Percentiles rank a stretch among this genome's conserved stretches.
Conservation (phyloP, 2,888 invertebrate genomes). For the Drosophila macrospina region DNA sequence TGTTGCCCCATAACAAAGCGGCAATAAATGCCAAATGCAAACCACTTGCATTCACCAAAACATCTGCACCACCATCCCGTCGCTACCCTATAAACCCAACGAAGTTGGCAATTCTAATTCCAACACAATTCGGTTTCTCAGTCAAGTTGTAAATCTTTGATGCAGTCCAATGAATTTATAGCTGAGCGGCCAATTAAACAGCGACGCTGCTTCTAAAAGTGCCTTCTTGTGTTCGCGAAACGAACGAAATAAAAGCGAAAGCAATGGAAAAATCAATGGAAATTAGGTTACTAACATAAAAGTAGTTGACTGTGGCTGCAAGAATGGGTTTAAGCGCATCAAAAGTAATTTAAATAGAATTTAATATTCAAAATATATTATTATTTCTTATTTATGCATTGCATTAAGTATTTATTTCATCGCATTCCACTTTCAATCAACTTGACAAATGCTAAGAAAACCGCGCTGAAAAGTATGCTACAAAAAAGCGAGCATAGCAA, state of each 20-base stretch:
- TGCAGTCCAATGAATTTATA: constrained; percentile 78
- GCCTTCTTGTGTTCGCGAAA: constrained; percentile 65
- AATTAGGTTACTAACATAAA: constrained; percentile 12
- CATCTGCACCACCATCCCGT: constrained; percentile 63
- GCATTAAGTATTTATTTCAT: background rate
- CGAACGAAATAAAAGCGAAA: constrained; percentile 60
- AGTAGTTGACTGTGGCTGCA: too few relatives aligned
- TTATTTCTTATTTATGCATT: background rate
- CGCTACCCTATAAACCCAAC: background rate
- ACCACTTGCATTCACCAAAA: constrained; percentile 59
- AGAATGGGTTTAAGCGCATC: too few relatives aligned
- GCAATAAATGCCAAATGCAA: constrained; percentile 80
- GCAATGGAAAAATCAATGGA: constrained; percentile 33
- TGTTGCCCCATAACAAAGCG: constrained; percentile 36
- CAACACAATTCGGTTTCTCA: constrained; percentile 20
- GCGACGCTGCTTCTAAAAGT: constrained; percentile 55
- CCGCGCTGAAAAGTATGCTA: too few relatives aligned
- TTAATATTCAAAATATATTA: background rate
- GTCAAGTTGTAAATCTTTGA: constrained; percentile 75
- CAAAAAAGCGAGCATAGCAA: too few relatives aligned
- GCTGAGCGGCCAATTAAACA: constrained; percentile 75
- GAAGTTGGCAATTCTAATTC: constrained; percentile 29
- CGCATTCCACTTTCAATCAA: background rate
- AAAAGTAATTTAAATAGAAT: too few relatives aligned
- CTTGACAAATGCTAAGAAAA: too few relatives aligned